These are phyloP conservation scores for Moxostoma hubbsi DNA, from an alignment of 2,797 vertebrate species.

Conservation along the genomic window DNA sequence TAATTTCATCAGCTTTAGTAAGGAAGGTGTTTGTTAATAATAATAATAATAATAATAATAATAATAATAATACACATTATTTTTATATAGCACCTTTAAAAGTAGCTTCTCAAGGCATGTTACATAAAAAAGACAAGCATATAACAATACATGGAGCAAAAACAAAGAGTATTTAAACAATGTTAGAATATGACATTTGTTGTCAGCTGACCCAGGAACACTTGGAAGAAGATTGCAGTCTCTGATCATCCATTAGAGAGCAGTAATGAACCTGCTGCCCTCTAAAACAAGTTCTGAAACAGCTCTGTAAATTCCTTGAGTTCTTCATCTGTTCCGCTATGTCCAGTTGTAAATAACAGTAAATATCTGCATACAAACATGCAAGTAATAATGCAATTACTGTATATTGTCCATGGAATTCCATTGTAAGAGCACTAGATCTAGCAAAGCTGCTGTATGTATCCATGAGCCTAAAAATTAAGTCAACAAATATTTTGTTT, in stretches of 20 bases:
- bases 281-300: background rate
- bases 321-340: background rate
- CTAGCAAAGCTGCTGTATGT: constrained; percentile 35
- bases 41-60: background rate
- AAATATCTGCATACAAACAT: constrained; percentile 21
- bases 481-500: constrained; percentile 16
- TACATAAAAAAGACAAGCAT: too few species aligned
- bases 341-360: constrained; percentile 25
- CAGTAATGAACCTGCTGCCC: background rate
- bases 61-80: too few species aligned
- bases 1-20: constrained; percentile 26
- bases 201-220: constrained; percentile 29
- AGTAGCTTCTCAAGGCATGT: too few species aligned
- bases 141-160: too few species aligned
- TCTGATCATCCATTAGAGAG: constrained; percentile 15
- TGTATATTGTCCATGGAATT: constrained; percentile 21
- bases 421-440: constrained; percentile 3
- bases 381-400: background rate
- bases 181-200: constrained; percentile 1
- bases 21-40: constrained; percentile 33
- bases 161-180: too few species aligned
- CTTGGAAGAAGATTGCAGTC: constrained; percentile 5
- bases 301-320: background rate
- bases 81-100: too few species aligned
- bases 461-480: constrained; percentile 24